Evolutionary conservation across 1,140 invertebrate genomes (phyloP).

Genomic region (Diachasma alloeum): DNA sequence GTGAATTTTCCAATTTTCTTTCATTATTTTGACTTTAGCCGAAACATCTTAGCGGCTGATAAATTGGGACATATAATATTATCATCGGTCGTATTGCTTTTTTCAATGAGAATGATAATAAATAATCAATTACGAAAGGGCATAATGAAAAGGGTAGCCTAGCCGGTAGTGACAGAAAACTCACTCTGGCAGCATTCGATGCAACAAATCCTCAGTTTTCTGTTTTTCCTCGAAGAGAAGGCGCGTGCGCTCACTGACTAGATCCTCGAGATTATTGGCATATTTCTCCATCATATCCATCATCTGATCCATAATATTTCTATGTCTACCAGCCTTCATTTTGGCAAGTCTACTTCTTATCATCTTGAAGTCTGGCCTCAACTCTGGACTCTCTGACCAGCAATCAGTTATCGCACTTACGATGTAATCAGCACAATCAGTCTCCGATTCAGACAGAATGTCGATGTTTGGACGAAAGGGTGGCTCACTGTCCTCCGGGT

Average conservation of each 20-base stretch:
- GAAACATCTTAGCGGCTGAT: too few relatives aligned
- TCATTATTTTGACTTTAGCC: too few relatives aligned
- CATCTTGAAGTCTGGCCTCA: constrained; percentile 81
- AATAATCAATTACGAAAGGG: too few relatives aligned
- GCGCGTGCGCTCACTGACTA: constrained; percentile 88
- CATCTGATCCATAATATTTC: constrained; percentile 96
- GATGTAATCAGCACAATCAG: constrained; percentile 79
- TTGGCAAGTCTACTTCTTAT: constrained; percentile 83
- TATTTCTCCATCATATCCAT: constrained; percentile 97
- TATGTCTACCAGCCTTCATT: constrained; percentile 85
- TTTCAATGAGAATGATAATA: too few relatives aligned
- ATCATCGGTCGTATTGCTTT: too few relatives aligned
- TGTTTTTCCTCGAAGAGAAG: constrained; percentile 90
- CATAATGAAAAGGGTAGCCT: too few relatives aligned
- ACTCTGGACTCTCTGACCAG: constrained; percentile 84
- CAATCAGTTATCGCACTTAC: constrained; percentile 82
- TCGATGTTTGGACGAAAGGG: constrained; percentile 81
- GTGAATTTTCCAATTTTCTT: too few relatives aligned
- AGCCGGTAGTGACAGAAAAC: too few relatives aligned
- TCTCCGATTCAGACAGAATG: constrained; percentile 71
- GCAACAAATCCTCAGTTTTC: constrained; percentile 91
- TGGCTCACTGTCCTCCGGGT: constrained; percentile 70
- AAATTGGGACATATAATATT: too few relatives aligned
- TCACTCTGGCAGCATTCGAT: constrained; percentile 93
- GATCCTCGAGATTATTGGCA: constrained; percentile 91